A percentile compares a stretch with the other conserved stretches of the same genome.
phyloP scores from a whole-genome alignment of 1,140 invertebrate species.

The Heliconius hermathena region DNA sequence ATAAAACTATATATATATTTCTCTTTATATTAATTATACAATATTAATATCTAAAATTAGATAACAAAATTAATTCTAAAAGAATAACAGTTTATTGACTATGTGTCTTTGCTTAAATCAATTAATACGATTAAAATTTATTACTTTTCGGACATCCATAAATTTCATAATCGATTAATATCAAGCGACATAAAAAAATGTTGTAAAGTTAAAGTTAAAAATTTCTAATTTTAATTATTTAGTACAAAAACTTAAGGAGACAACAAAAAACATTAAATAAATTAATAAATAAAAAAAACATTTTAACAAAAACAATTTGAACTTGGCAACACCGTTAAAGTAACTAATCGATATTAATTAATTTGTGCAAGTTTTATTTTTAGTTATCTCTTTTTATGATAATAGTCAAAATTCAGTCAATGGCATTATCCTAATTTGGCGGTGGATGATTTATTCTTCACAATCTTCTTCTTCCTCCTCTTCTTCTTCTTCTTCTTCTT shows the following conservation, averaged over 20 bases:
- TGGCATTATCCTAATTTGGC: slow-evolving; percentile 44
- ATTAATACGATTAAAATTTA: neutral
- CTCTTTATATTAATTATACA: neutral
- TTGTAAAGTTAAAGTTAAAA: neutral
- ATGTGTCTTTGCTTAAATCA: neutral
- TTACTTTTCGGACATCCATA: neutral
- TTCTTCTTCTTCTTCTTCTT: slow-evolving; percentile 52
- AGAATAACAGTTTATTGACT: neutral
- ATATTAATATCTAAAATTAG: slow-evolving; percentile 8
- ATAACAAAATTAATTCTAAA: slow-evolving; percentile 10
- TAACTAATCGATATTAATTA: slow-evolving; percentile 7
- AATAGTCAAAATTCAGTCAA: slow-evolving; percentile 38
- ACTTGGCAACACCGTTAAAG: neutral
- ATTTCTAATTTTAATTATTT: neutral
- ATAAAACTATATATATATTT: neutral
- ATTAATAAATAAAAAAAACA: neutral
- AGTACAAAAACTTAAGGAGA: neutral
- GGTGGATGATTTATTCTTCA: slow-evolving; percentile 49
- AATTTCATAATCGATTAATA: neutral
- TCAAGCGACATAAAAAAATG: neutral
- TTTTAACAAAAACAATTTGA: slow-evolving; percentile 7
- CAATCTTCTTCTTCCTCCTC: slow-evolving; percentile 65
- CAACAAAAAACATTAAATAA: neutral
- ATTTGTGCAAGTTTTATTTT: neutral
- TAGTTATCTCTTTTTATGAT: slow-evolving; percentile 7